phyloP scores from a whole-genome alignment of 2,797 vertebrate genomes.

The Tadarida brasiliensis region DNA sequence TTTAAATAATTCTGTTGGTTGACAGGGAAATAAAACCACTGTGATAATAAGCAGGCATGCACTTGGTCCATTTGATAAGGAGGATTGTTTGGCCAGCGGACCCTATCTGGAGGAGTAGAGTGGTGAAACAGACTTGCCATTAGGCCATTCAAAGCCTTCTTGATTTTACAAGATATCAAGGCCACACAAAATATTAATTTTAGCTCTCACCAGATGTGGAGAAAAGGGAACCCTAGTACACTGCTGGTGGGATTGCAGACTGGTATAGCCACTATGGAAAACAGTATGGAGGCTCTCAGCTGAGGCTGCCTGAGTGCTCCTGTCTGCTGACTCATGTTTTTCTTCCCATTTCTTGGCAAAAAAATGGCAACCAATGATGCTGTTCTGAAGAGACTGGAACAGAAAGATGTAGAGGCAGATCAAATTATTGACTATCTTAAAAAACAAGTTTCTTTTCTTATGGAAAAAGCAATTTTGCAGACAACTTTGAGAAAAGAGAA shows the following conservation, averaged over 20 bases:
- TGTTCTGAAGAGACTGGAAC: conserved; percentile 94
- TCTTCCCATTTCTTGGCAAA: conserved; percentile 90
- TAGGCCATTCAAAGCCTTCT: background rate
- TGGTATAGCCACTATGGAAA: too few species aligned
- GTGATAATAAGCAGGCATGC: background rate
- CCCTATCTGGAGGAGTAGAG: background rate
- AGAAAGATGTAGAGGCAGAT: conserved; percentile 96
- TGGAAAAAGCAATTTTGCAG: conserved; percentile 97
- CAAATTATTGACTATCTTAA: conserved; percentile 98
- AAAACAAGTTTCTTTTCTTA: conserved; percentile 96
- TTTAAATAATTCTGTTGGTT: background rate
- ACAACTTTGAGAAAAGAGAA: conserved; percentile 96
- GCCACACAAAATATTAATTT: background rate
- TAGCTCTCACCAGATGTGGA: too few species aligned
- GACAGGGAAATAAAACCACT: background rate
- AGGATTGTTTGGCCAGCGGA: background rate
- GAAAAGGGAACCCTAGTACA: too few species aligned
- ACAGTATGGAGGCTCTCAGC: too few species aligned
- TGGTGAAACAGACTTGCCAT: background rate
- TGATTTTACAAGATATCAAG: background rate
- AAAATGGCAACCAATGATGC: conserved; percentile 93
- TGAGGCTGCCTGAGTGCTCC: too few species aligned
- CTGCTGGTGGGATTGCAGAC: too few species aligned
- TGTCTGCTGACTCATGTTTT: conserved; percentile 88
- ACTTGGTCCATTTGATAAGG: background rate